Conservation (phyloP, 2,797 vertebrate species). For the Crossoptilon crossoptilon region DNA sequence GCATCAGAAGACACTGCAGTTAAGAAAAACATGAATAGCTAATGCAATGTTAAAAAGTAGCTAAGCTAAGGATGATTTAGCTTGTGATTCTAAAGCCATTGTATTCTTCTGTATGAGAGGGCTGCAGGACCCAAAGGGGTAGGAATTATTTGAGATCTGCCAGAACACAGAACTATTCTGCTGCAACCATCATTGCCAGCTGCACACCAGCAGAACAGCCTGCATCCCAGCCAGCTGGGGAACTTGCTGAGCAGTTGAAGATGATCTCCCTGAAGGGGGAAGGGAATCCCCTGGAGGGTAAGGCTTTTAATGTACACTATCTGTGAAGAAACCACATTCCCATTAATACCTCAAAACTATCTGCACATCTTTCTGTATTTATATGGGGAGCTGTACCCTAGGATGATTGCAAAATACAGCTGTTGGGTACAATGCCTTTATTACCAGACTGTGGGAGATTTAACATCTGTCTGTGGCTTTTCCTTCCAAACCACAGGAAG, state of each 20-base stretch:
- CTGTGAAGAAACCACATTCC: neutral
- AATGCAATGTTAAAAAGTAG: neutral
- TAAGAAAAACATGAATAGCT: neutral
- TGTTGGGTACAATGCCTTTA: neutral
- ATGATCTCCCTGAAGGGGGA: neutral
- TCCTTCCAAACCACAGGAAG: neutral
- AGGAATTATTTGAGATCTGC: neutral
- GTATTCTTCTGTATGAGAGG: neutral
- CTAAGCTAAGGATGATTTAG: neutral
- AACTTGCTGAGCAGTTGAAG: neutral
- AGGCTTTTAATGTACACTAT: neutral
- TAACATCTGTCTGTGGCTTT: neutral
- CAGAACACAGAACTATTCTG: neutral
- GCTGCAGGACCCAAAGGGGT: neutral
- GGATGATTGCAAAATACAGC: neutral
- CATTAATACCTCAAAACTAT: neutral
- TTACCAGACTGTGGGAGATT: neutral
- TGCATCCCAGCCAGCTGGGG: neutral
- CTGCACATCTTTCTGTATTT: neutral
- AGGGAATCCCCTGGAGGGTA: neutral
- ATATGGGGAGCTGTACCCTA: neutral
- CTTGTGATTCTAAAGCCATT: neutral
- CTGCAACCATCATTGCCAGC: neutral
- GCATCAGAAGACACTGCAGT: neutral
- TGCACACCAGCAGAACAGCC: rapidly evolving